phyloP scores from a whole-genome alignment of 2,797 vertebrate species.

The Ficedula albicollis region DNA sequence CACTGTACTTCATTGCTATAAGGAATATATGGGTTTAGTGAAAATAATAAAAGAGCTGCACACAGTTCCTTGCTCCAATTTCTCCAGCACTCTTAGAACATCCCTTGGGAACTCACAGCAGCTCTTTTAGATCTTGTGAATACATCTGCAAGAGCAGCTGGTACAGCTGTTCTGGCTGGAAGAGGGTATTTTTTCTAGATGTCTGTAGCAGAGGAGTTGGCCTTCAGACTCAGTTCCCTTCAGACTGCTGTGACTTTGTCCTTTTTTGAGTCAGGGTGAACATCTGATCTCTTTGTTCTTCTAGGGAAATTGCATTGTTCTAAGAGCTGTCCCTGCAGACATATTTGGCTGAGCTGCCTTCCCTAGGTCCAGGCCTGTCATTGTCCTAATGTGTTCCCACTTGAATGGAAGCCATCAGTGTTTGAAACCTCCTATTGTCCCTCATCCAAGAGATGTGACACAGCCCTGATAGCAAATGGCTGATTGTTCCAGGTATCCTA shows the following conservation, averaged over 20 bases:
- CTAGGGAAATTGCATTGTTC: slow-evolving; percentile 52
- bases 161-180: background rate
- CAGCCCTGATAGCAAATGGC: background rate
- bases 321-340: slow-evolving; percentile 36
- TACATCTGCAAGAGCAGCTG: background rate
- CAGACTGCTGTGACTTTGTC: background rate
- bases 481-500: background rate
- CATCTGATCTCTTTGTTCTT: slow-evolving; percentile 33
- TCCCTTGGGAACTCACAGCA: background rate
- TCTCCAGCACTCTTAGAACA: background rate
- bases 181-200: background rate
- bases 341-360: slow-evolving; percentile 40
- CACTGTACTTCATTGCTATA: background rate
- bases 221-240: slow-evolving; percentile 8
- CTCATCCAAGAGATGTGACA: slow-evolving; percentile 5
- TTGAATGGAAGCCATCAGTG: slow-evolving; percentile 32
- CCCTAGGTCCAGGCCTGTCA: background rate
- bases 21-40: background rate
- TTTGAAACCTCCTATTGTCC: background rate
- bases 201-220: background rate
- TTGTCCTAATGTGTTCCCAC: slow-evolving; percentile 15
- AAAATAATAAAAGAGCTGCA: background rate
- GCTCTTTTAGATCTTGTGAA: background rate
- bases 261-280: background rate
- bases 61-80: background rate